Base-by-base conservation (phyloP, 2,888 invertebrate species). In the Andrena trimmerana region DNA sequence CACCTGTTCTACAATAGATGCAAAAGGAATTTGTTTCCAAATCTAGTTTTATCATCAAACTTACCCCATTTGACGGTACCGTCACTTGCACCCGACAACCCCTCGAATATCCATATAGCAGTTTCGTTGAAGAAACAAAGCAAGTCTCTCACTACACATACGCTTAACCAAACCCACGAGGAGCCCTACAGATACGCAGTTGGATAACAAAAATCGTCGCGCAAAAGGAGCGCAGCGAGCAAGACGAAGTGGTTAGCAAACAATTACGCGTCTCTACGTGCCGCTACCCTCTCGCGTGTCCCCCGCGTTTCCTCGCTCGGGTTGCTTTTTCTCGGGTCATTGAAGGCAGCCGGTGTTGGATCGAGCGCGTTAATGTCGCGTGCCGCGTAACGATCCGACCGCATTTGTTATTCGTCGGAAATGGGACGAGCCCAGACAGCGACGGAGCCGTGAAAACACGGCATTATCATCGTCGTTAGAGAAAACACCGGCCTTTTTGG, bases 401-500 rank as follows among this genome's bases (percentile, higher is more conserved):
- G 57, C 72, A 79, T 88, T 88, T 81, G 85, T 81, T 87, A 78
- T 81, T 81, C 81, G 69, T 76, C 73, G 83, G 75, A 85, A 88
- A 88, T 87, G 88, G 78, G 66, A 84, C 81, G 85, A 74, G 36
- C 52, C 62, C 29, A 63, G 24, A 70, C 62, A n/a, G 54, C 60
- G 70, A 59, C 16, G 74, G 80, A 62, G 77, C 36, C 79, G 78
- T 78, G 72, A 70, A 78, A 87, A 87, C 82, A 74, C 76, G 78
- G 62, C 81, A 83, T 86, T 87, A 84, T 88, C 81, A 78, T 88
- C 85, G 82, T 88, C 89, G 81, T 88, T 86, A 86, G 86, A 82
- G 88, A 82, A 87, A 83, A 81, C 78, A 78, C 71, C 77, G 81
- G 68, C 66, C 84, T 59, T 68, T 72, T 84, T 52, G 59, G 65